Percentiles rank a stretch among this genome's conserved stretches.
Conservation (phyloP, 2,797 vertebrate genomes). For the Eidolon dupreanum region DNA sequence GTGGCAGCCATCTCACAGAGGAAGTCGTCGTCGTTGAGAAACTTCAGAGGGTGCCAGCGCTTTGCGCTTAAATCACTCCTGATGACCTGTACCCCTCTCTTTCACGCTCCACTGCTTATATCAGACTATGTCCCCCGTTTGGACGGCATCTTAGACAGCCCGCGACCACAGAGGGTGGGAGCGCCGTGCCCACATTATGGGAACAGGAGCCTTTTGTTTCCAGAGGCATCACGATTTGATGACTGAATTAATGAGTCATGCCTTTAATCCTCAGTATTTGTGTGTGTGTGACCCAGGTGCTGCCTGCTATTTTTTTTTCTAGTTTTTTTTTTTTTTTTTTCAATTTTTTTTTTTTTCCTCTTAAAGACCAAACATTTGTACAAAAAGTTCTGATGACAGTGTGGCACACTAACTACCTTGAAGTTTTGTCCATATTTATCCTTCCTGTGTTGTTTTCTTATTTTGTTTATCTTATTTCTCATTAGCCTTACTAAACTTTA, state of each 20-base stretch:
- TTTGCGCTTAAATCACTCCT: not conserved
- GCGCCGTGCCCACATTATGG: rapidly evolving
- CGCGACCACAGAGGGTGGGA: not conserved
- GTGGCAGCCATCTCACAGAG: rapidly evolving
- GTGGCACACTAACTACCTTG: not conserved
- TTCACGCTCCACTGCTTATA: not conserved
- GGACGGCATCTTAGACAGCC: not conserved
- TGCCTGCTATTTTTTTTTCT: not conserved
- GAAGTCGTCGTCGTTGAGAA: not conserved
- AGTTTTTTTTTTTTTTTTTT: too few species aligned
- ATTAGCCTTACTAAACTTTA: not conserved
- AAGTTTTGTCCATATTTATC: not conserved
- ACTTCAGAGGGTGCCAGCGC: too few species aligned
- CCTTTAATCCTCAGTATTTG: not conserved
- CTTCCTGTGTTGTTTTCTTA: not conserved
- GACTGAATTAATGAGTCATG: not conserved
- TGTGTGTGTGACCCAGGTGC: not conserved
- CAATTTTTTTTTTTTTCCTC: not conserved
- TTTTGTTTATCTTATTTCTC: not conserved
- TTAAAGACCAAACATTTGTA: not conserved
- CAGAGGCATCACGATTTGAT: not conserved
- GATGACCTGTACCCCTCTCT: not conserved
- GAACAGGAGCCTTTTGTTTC: not conserved
- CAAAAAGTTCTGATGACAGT: not conserved
- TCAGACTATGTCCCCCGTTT: not conserved